Evolutionary conservation across 2,888 invertebrate species (phyloP).

Genomic region (Euproctis similis): DNA sequence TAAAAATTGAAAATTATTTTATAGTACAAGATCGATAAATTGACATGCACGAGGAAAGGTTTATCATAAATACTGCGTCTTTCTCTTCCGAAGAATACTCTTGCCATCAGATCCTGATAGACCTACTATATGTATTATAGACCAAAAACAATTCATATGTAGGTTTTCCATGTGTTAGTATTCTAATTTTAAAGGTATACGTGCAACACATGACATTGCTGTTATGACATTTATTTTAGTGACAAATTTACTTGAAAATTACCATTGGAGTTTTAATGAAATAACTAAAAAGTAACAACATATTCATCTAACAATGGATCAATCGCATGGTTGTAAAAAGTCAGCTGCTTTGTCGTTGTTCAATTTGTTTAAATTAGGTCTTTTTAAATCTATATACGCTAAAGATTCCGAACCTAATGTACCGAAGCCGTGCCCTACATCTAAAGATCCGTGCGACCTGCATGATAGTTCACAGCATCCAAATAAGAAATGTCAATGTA

Average conservation of each 20-base stretch:
- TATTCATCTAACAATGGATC: conserved; percentile 11
- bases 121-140: too few relatives aligned
- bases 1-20: too few relatives aligned
- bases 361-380: conserved; percentile 42
- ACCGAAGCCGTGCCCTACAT: conserved; percentile 18
- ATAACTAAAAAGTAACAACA: conserved; percentile 1
- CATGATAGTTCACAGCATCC: neutral
- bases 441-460: conserved; percentile 3
- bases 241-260: conserved; percentile 12
- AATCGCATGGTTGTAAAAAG: conserved; percentile 8
- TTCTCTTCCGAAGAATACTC: too few relatives aligned
- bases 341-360: conserved; percentile 32
- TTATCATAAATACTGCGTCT: too few relatives aligned
- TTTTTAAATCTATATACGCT: conserved; percentile 52
- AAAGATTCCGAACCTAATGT: conserved; percentile 33
- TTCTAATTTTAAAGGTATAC: conserved; percentile 4
- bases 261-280: conserved; percentile 4
- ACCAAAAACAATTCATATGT: too few relatives aligned
- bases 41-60: too few relatives aligned
- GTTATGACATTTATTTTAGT: conserved; percentile 4
- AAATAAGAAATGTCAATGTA: conserved; percentile 17
- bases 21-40: too few relatives aligned
- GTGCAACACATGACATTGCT: conserved; percentile 2
- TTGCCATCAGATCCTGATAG: too few relatives aligned
- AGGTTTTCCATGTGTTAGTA: too few relatives aligned